Conservation (phyloP, 2,888 invertebrate species). For the Clunio marinus region DNA sequence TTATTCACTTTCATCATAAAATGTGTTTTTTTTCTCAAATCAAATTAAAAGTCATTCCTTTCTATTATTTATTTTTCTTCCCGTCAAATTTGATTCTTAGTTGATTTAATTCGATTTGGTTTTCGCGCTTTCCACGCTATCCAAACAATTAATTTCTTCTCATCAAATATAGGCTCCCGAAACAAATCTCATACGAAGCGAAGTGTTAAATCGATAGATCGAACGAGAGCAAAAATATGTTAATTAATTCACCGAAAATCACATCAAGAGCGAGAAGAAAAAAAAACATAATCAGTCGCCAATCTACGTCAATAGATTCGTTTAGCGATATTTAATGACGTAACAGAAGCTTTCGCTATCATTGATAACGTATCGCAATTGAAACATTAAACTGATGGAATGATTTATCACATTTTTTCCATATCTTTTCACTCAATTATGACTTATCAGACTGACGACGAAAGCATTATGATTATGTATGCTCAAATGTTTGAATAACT, state of each 20-base stretch:
- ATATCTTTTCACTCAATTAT: constrained; percentile 32
- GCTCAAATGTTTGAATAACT: background rate
- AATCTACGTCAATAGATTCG: constrained; percentile 22
- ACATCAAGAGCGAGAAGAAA: background rate
- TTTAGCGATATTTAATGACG: constrained; percentile 6
- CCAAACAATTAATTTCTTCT: background rate
- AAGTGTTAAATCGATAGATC: background rate
- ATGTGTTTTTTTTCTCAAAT: background rate
- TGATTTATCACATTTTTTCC: constrained; percentile 36
- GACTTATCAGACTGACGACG: constrained; percentile 29
- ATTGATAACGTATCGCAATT: background rate
- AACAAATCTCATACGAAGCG: too few relatives aligned
- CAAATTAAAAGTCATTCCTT: constrained; percentile 2
- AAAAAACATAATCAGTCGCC: constrained; percentile 8
- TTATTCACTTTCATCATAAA: too few relatives aligned
- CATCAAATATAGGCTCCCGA: background rate
- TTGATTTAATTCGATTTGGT: too few relatives aligned
- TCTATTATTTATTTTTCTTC: background rate
- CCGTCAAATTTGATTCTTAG: background rate
- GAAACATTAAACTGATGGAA: constrained; percentile 30
- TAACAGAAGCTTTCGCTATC: constrained; percentile 24
- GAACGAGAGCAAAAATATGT: background rate
- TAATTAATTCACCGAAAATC: background rate
- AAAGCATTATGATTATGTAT: too few relatives aligned
- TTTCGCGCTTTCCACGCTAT: too few relatives aligned